phyloP scores from a whole-genome alignment of 2,113 vertebrate species.

The Aphelocoma coerulescens region DNA sequence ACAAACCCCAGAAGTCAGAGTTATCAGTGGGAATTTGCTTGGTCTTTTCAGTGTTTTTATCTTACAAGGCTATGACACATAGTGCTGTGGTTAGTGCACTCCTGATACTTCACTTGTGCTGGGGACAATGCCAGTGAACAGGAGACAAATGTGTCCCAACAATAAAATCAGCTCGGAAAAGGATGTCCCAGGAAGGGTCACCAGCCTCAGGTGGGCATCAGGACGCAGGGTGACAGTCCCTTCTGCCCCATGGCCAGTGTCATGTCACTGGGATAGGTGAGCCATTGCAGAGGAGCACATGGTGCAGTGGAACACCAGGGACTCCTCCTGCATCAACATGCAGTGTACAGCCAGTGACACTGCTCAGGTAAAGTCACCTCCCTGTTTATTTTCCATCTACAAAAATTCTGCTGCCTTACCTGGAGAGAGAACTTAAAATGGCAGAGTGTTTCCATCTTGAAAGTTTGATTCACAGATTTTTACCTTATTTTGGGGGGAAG shows the following conservation, averaged over 20 bases:
- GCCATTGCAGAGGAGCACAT: not conserved
- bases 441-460: not conserved
- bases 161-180: not conserved
- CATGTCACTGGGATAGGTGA: not conserved
- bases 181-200: not conserved
- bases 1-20: not conserved
- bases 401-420: not conserved
- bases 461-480: not conserved
- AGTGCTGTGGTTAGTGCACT: not conserved
- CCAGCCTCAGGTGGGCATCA: too few species aligned
- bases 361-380: not conserved
- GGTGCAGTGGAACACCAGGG: not conserved
- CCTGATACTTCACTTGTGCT: not conserved
- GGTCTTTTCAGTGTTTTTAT: not conserved
- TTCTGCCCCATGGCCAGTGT: not conserved
- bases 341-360: accelerated
- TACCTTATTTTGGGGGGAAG: accelerated
- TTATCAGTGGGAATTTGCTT: not conserved
- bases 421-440: not conserved
- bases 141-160: not conserved
- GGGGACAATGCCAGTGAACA: not conserved
- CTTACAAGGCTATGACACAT: not conserved
- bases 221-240: not conserved
- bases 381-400: too few species aligned
- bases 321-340: not conserved